Base-by-base conservation (phyloP, 1,140 invertebrate species). In the Matsumurasca onukii region DNA sequence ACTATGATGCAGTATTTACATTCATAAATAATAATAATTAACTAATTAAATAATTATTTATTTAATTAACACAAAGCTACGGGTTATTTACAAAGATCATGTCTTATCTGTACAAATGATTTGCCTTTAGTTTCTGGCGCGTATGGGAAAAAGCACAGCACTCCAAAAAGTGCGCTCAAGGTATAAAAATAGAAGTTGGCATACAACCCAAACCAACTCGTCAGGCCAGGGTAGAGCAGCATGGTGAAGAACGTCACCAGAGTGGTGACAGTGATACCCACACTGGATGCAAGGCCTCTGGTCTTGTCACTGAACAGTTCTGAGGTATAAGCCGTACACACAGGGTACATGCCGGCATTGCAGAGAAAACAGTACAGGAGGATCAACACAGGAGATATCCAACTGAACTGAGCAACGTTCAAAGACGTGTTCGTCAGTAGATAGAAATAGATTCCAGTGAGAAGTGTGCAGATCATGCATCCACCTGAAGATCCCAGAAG, bases 251-350 rank as follows among this genome's bases (percentile, higher is more conserved):
- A 92, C 49, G 89, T 88, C 69, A 87, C 86, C 1, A 87, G 72
- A 76, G 89, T 91, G 39, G 88, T 89, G 69, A 86, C 86, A 64
- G 89, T 81, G 62, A 90, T 88, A 0, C 86, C 86, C 34, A 91
- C 77, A 65, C 88, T 88, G 30, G 87, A 85, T 3, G 91, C 90
- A 55, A 85, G 82, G 31, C 87, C 84, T 75, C 89, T 88, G 9
- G 89, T 83, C 71, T 87, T 86, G 0, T 86, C 84, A 1, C 90
- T 86, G 76, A 92, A 91, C 69, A 91, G 79, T 79, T 93, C 91
- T 31, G 89, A 85, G 68, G 90, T 85, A 69, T 91, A 82, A 22
- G 89, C 83, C 76, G 86, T 86, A 0, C 90, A 90, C 24, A 92
- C 86, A 0, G 89, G 87, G 22, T 87, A 84, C 71, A 91, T 78